Conservation (phyloP, 1,140 invertebrate species). For the Cotesia typhae region DNA sequence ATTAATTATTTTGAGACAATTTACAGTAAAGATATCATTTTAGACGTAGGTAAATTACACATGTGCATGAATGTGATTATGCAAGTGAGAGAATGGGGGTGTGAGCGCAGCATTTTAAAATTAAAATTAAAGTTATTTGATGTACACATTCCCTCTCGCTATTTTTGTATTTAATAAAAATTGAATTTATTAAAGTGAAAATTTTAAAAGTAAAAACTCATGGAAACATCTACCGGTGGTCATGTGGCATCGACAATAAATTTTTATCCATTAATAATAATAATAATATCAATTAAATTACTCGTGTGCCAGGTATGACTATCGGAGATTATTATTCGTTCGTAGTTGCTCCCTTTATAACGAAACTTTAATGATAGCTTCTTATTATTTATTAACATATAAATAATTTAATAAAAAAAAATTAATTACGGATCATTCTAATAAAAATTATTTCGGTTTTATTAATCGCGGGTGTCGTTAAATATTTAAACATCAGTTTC, state of each 20-base stretch:
- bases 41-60: too few species aligned
- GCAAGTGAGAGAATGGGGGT: slow-evolving; percentile 11
- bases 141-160: slow-evolving; percentile 51
- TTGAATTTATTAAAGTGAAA: slow-evolving; percentile 46
- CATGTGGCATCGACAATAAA: slow-evolving; percentile 59
- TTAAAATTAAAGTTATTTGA: slow-evolving; percentile 42
- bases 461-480: too few species aligned
- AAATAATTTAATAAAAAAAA: background rate
- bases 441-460: too few species aligned
- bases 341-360: slow-evolving; percentile 49
- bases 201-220: slow-evolving; percentile 48
- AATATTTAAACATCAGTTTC: too few species aligned
- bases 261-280: background rate
- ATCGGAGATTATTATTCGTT: slow-evolving; percentile 62
- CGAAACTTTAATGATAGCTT: slow-evolving; percentile 1
- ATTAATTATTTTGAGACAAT: slow-evolving; percentile 20
- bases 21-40: too few species aligned
- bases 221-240: slow-evolving; percentile 56
- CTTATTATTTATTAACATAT: background rate
- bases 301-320: slow-evolving; percentile 63
- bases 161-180: slow-evolving; percentile 59
- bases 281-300: slow-evolving; percentile 19
- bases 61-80: slow-evolving; percentile 27
- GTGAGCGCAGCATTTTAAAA: slow-evolving; percentile 27
- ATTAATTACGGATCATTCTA: too few species aligned